Evolutionary conservation across 2,888 invertebrate genomes (phyloP), one percentile per base, ranked within the genome.

Genomic region (Dicycla oo): DNA sequence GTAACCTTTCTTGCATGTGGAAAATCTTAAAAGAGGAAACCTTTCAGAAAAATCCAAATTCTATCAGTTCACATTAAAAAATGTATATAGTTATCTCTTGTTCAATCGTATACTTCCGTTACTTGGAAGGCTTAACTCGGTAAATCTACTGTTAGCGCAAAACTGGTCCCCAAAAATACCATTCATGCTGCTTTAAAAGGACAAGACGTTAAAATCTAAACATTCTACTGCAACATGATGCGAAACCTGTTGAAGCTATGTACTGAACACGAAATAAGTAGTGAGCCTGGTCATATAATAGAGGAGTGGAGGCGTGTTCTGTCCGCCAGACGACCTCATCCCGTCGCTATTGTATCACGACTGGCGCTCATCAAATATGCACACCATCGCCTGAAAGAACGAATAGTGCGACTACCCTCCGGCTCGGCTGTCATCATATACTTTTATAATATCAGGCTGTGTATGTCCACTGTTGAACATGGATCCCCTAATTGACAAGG

Each of bases 321-420:
- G 88, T 88, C 89, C 91, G 93, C 92, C 91, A 93, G 93, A 93
- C 94, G 94, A 94, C 92, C 95, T 93, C 95, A 92, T 93, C 93
- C 91, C 93, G 92, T 85, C 94, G 91, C 92, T 91, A 95, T 95
- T 95, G 95, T 95, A 88, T 88, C 89, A 88, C 87, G 93, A 88
- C 91, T 91, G 89, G 87, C 89, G 90, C 93, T 95, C 94, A 95
- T 95, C 93, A 94, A 95, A 95, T 94, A 95, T 95, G 93, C 91
- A 95, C 91, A 75, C 91, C 91, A 88, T 84, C 82, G 87, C 90
- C 92, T 94, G 93, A 94, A 95, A 94, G 94, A 94, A 91, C 91
- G 87, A 86, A 88, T 89, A 83, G 86, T 85, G 81, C 79, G 79
- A 72, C 75, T 85, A 83, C 83, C 84, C 83, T 62, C 67, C 53